Evolutionary conservation across 2,797 vertebrate species (phyloP), one percentile per base, ranked within the genome.

Genomic region (Sarcoramphus papa): DNA sequence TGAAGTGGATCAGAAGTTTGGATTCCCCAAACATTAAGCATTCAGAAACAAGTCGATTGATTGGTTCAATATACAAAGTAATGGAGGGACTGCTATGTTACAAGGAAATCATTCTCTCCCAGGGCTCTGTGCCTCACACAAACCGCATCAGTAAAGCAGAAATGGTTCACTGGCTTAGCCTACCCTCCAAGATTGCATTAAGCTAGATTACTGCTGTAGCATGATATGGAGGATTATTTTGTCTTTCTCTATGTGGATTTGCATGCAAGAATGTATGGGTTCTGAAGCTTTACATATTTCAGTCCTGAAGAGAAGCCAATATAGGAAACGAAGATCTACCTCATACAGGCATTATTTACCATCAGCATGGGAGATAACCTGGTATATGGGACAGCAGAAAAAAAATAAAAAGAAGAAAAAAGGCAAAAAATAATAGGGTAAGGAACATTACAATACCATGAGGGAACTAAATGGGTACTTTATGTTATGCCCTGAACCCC

Each of bases 1-100:
- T 95, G 85, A 97, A 97, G 90, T 96, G 92, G 97, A 97, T 97
- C 95, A 94, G 88, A 96, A 97, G 85, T 93, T 93, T 17, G 8
- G 92, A 97, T 97, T 97, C 88, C 90, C 72, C 96, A 96, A 97
- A 97, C 82, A 90, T 89, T 94, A 97, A 87, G 85, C 56, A 91
- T 96, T 74, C 76, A 69, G 96, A 97, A 98, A 96, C 85, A 97
- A 97, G 77, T 24, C 90, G 91, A 96, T 92, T 97, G 94, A 95
- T 87, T 95, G 45, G 84, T 95, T 97, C 95, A 96, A 51, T 92
- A 95, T 89, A 96, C 64, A 88, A 92, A 90, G 77, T 90, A 95
- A 96, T 89, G 89, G 85, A 95, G 75, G 91, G 94, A 91, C 93
- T 51, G 41, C 45, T 95, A 68, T n/a, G 31, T 93, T 95, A 96